Evolutionary conservation across 2,113 vertebrate genomes (phyloP).

Genomic region (Noctilio leporinus): DNA sequence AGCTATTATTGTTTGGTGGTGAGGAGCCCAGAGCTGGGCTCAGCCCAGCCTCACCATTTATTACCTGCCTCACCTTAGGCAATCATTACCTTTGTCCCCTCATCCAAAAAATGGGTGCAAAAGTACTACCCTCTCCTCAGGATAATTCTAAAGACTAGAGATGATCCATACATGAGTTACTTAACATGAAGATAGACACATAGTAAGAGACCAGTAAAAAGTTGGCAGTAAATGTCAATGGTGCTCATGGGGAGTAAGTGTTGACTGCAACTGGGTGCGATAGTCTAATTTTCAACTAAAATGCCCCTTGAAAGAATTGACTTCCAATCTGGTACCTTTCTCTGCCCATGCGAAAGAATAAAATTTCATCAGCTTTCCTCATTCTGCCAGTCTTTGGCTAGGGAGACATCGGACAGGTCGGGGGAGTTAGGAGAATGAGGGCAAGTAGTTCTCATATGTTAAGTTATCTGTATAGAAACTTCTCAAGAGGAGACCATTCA

Average conservation of each 20-base stretch:
- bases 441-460: neutral
- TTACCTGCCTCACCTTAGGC: neutral
- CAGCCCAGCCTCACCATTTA: neutral
- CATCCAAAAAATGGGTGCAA: neutral
- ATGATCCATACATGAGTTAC: neutral
- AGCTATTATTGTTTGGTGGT: neutral
- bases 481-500: neutral
- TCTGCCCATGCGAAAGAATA: neutral
- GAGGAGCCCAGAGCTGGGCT: neutral
- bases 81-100: neutral
- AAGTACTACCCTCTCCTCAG: neutral
- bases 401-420: neutral
- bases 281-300: neutral
- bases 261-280: neutral
- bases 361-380: neutral
- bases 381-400: neutral
- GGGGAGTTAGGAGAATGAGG: neutral
- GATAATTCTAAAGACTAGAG: neutral
- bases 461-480: neutral
- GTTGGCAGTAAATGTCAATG: neutral
- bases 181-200: neutral
- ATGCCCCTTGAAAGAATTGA: neutral
- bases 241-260: neutral
- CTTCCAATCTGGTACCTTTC: neutral
- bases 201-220: neutral